Conservation (phyloP, 2,888 invertebrate species). For the Lacanobia wlatinum region DNA sequence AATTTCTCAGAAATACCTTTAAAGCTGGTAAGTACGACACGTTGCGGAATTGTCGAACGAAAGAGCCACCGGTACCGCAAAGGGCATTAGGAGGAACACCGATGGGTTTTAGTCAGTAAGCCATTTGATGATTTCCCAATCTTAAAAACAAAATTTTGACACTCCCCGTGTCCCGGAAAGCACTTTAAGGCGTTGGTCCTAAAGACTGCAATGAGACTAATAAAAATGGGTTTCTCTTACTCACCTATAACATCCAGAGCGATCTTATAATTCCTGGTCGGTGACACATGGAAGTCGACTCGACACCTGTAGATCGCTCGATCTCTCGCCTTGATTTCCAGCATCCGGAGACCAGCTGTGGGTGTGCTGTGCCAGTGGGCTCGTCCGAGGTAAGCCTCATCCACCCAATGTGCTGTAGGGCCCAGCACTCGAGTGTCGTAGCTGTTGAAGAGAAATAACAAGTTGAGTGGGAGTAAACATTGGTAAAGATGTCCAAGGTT, state of each 20-base stretch:
- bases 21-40: no score
- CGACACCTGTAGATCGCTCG: slow-evolving; percentile 85
- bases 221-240: slow-evolving; percentile 44
- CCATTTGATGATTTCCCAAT: no score
- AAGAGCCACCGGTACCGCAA: no score
- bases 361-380: slow-evolving; percentile 91
- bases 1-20: no score
- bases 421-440: slow-evolving; percentile 84
- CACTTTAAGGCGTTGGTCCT: no score
- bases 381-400: slow-evolving; percentile 92
- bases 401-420: slow-evolving; percentile 84
- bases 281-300: slow-evolving; percentile 91
- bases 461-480: no score
- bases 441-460: slow-evolving; percentile 70
- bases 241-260: slow-evolving; percentile 94
- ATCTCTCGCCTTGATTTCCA: slow-evolving; percentile 80
- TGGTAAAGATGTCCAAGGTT: no score
- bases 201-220: background rate
- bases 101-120: no score
- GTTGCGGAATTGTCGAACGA: no score
- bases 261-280: slow-evolving; percentile 94
- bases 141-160: no score
- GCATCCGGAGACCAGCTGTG: slow-evolving; percentile 78
- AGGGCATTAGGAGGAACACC: no score
- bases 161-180: no score